Percentiles rank a stretch among this genome's conserved stretches.
Evolutionary conservation across 2,888 invertebrate species (phyloP).

Genomic region (Drosophila lutescens): DNA sequence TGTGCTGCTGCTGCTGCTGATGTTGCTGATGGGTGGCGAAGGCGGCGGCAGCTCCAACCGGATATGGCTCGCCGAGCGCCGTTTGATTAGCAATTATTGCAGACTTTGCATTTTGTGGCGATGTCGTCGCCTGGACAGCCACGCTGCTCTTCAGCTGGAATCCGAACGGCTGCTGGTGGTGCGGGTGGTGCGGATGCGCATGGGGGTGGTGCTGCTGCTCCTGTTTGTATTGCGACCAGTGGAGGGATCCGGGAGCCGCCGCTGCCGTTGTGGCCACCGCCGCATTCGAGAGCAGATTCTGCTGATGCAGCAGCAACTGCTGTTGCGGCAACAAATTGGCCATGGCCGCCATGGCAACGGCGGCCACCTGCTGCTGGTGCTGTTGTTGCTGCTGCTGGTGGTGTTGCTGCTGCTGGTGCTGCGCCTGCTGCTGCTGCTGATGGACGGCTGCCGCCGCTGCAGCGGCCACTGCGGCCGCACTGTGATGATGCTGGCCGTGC

Average conservation of each 20-base stretch:
- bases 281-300: slow-evolving; percentile 79
- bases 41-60: slow-evolving; percentile 54
- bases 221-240: slow-evolving; percentile 77
- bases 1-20: slow-evolving; percentile 61
- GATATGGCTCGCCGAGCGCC: slow-evolving; percentile 63
- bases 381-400: slow-evolving; percentile 77
- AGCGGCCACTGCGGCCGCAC: slow-evolving; percentile 68
- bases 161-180: slow-evolving; percentile 76
- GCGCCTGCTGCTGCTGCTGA: slow-evolving; percentile 71
- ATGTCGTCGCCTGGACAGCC: slow-evolving; percentile 74
- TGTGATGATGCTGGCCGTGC: slow-evolving; percentile 78
- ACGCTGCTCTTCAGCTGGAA: slow-evolving; percentile 77
- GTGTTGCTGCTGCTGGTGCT: slow-evolving; percentile 69
- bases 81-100: slow-evolving; percentile 81
- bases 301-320: slow-evolving; percentile 80
- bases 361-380: slow-evolving; percentile 81
- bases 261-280: slow-evolving; percentile 68
- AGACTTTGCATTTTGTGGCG: slow-evolving; percentile 79
- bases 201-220: slow-evolving; percentile 74
- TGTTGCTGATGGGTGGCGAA: slow-evolving; percentile 69
- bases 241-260: slow-evolving; percentile 73
- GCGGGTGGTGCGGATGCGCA: slow-evolving; percentile 74
- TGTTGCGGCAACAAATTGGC: slow-evolving; percentile 82
- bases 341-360: slow-evolving; percentile 83
- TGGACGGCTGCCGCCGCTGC: slow-evolving; percentile 71